phyloP scores from a whole-genome alignment of 2,113 vertebrate genomes.

The Riparia riparia region DNA sequence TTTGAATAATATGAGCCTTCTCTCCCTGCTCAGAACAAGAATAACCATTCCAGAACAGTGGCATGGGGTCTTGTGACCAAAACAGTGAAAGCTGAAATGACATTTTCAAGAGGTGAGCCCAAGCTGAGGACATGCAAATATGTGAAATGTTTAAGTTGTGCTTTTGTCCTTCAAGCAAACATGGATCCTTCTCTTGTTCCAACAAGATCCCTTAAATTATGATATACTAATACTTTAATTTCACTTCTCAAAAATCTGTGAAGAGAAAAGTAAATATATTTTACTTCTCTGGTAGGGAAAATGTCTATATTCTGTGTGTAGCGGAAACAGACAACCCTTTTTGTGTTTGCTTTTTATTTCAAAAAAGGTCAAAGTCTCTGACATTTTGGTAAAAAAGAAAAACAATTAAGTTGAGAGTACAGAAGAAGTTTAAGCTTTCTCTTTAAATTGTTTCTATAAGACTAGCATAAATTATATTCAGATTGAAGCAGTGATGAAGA shows the following conservation, averaged over 20 bases:
- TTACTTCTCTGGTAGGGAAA: neutral
- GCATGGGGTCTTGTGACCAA: neutral
- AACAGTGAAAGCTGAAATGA: neutral
- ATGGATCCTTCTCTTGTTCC: neutral
- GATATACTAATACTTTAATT: neutral
- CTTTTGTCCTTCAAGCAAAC: neutral
- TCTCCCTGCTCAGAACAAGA: neutral
- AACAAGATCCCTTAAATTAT: neutral
- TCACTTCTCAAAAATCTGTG: neutral
- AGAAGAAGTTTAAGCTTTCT: neutral
- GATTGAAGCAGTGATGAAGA: neutral
- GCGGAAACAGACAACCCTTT: neutral
- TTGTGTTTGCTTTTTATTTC: neutral
- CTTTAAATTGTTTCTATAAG: neutral
- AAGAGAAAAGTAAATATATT: neutral
- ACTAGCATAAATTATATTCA: neutral
- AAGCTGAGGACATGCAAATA: neutral
- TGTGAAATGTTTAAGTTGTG: neutral
- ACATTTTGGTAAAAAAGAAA: neutral
- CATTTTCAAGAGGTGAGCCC: neutral
- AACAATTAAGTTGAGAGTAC: neutral
- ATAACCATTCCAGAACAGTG: neutral
- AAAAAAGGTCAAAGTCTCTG: rapidly evolving
- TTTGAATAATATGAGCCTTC: neutral
- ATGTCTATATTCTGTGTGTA: neutral